phyloP scores from a whole-genome alignment of 2,888 invertebrate species.

The Hirtodrosophila duncani region DNA sequence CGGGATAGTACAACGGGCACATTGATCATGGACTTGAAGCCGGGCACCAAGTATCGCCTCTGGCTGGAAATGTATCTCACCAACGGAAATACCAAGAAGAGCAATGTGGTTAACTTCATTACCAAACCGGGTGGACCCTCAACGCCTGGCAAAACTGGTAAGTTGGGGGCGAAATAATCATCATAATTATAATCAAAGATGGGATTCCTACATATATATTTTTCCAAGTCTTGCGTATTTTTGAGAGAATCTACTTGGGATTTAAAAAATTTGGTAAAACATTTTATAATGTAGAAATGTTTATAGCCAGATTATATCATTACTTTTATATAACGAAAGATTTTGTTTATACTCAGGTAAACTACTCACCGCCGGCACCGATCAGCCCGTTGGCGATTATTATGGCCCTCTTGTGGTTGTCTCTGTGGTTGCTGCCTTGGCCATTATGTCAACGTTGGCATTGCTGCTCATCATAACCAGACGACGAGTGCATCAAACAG shows the following conservation, averaged over 20 bases:
- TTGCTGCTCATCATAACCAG: slow-evolving; percentile 88
- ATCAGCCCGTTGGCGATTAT: slow-evolving; percentile 83
- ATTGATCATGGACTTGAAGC: slow-evolving; percentile 84
- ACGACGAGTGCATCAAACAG: slow-evolving; percentile 84
- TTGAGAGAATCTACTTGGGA: slow-evolving; percentile 62
- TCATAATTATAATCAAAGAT: background rate
- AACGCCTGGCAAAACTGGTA: slow-evolving; percentile 78
- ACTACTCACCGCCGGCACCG: slow-evolving; percentile 78
- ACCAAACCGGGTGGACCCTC: slow-evolving; percentile 86
- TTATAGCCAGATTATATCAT: too few relatives aligned
- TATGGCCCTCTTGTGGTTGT: slow-evolving; percentile 93
- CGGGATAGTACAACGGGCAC: slow-evolving; percentile 84
- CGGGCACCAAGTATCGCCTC: slow-evolving; percentile 89
- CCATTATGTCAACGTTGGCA: slow-evolving; percentile 89
- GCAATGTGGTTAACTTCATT: slow-evolving; percentile 91
- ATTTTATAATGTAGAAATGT: too few relatives aligned
- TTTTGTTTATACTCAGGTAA: slow-evolving; percentile 77
- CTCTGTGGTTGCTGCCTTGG: slow-evolving; percentile 90
- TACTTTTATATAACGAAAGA: background rate
- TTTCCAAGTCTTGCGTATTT: slow-evolving; percentile 61
- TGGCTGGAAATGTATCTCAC: slow-evolving; percentile 94
- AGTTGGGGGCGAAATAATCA: slow-evolving; percentile 17
- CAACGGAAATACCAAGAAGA: slow-evolving; percentile 93
- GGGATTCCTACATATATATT: slow-evolving; percentile 2
- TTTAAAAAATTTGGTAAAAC: slow-evolving; percentile 69